Evolutionary conservation across 2,888 invertebrate genomes (phyloP).

Genomic region (Myopa testacea): DNA sequence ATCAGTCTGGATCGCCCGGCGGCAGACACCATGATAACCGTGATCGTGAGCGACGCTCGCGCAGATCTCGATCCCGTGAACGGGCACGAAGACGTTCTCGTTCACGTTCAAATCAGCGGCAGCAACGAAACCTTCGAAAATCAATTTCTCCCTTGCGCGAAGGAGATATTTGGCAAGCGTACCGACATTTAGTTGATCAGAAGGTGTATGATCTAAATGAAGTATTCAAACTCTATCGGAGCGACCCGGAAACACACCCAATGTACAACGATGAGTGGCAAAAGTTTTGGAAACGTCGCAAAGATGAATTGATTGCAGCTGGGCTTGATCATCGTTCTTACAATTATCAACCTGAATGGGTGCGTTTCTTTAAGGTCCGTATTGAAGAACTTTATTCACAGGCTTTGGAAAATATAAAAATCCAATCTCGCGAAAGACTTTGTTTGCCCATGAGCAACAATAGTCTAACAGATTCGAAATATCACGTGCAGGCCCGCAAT

Average conservation of each 20-base stretch:
- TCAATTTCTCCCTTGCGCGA: slow-evolving; percentile 60
- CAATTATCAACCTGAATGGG: slow-evolving; percentile 91
- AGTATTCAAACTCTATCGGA: slow-evolving; percentile 71
- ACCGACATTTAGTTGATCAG: slow-evolving; percentile 62
- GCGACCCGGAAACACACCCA: slow-evolving; percentile 87
- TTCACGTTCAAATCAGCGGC: slow-evolving; percentile 49
- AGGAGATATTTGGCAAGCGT: slow-evolving; percentile 63
- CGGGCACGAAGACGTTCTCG: slow-evolving; percentile 40
- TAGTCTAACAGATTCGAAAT: slow-evolving; percentile 74
- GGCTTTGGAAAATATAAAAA: slow-evolving; percentile 71
- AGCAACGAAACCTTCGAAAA: slow-evolving; percentile 47
- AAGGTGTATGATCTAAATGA: slow-evolving; percentile 63
- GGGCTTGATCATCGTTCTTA: slow-evolving; percentile 77
- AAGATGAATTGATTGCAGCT: slow-evolving; percentile 74
- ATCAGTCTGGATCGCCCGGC: slow-evolving; percentile 36
- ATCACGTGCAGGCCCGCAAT: slow-evolving; percentile 74
- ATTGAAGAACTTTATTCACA: slow-evolving; percentile 81
- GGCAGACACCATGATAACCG: slow-evolving; percentile 14
- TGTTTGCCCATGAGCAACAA: slow-evolving; percentile 63
- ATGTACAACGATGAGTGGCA: slow-evolving; percentile 89
- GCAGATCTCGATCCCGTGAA: slow-evolving; percentile 45
- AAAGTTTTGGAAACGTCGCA: slow-evolving; percentile 85
- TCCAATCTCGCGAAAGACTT: slow-evolving; percentile 56
- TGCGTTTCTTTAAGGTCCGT: slow-evolving; percentile 81
- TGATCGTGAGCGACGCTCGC: slow-evolving; percentile 47